A percentile compares a stretch with the other conserved stretches of the same genome.
phyloP scores from a whole-genome alignment of 1,140 invertebrate genomes.

The Leptonema lineaticorne region DNA sequence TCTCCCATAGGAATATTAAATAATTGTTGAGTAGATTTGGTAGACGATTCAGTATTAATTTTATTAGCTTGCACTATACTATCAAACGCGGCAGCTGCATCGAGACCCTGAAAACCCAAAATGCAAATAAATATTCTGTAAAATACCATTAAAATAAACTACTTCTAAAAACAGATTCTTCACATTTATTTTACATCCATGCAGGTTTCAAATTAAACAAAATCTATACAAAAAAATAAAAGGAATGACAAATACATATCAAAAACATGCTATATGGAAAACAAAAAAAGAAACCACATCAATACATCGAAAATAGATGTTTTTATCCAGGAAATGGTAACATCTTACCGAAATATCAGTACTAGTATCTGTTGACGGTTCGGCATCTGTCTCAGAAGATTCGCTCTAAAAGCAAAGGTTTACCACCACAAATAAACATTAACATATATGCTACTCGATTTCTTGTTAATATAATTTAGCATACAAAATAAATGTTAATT shows the following conservation, averaged over 20 bases:
- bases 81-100: constrained; percentile 54
- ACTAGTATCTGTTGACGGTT: constrained; percentile 61
- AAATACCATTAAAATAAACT: constrained; percentile 18
- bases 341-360: constrained; percentile 61
- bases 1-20: constrained; percentile 66
- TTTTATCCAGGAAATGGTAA: neutral
- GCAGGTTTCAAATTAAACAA: neutral
- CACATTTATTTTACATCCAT: neutral
- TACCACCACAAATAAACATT: constrained; percentile 15
- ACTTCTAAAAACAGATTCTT: neutral
- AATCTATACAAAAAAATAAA: too few relatives aligned
- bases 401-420: constrained; percentile 51
- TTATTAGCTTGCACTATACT: constrained; percentile 40
- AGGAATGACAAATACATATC: neutral
- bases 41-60: constrained; percentile 34
- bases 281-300: neutral
- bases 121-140: too few relatives aligned
- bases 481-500: too few relatives aligned
- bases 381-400: constrained; percentile 61
- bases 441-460: too few relatives aligned
- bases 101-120: constrained; percentile 49
- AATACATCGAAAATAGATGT: neutral
- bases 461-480: too few relatives aligned
- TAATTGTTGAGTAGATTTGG: constrained; percentile 42
- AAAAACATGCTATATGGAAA: neutral